These are phyloP conservation scores for Lycophotia porphyrea DNA, from an alignment of 2,888 invertebrate species.

Conservation along the genomic window DNA sequence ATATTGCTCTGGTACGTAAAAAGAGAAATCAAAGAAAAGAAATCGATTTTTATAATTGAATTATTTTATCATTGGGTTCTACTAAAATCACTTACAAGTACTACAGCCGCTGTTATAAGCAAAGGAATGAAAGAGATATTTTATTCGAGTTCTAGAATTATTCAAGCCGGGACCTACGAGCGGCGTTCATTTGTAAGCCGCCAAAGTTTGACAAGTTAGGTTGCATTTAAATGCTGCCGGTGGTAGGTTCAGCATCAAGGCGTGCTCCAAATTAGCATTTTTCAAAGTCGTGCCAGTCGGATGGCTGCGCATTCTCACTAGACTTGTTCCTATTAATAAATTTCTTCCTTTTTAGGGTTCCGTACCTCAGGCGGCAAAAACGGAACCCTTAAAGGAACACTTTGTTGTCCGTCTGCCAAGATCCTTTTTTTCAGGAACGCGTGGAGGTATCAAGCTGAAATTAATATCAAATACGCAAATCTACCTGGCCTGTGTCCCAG, in stretches of 20 bases:
- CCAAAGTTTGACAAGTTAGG: conserved; percentile 84
- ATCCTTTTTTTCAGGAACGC: too few species aligned
- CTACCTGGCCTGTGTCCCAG: too few species aligned
- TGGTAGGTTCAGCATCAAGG: conserved; percentile 68
- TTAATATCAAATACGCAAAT: too few species aligned
- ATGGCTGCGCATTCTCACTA: conserved; percentile 66
- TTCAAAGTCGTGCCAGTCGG: conserved; percentile 78
- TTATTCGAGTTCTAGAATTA: conserved; percentile 57
- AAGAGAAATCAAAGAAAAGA: conserved; percentile 25
- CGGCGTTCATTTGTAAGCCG: conserved; percentile 82
- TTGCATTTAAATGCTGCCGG: conserved; percentile 83
- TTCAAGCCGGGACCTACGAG: conserved; percentile 64
- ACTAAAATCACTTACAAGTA: conserved; percentile 24
- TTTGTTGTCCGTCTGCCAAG: too few species aligned
- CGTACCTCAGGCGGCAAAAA: too few species aligned
- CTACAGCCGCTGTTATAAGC: conserved; percentile 16
- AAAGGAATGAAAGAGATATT: conserved; percentile 38
- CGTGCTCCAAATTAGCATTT: conserved; percentile 81
- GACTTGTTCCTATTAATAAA: conserved; percentile 10
- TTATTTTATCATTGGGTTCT: conserved; percentile 22
- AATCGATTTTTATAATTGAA: conserved; percentile 35
- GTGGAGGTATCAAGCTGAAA: too few species aligned
- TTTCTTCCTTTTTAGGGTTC: too few species aligned
- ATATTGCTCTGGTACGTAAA: conserved; percentile 20
- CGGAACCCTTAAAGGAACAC: too few species aligned